Percentiles rank a stretch among this genome's conserved stretches.
phyloP scores from a whole-genome alignment of 2,113 vertebrate species.

The Sphyrna mokarran region DNA sequence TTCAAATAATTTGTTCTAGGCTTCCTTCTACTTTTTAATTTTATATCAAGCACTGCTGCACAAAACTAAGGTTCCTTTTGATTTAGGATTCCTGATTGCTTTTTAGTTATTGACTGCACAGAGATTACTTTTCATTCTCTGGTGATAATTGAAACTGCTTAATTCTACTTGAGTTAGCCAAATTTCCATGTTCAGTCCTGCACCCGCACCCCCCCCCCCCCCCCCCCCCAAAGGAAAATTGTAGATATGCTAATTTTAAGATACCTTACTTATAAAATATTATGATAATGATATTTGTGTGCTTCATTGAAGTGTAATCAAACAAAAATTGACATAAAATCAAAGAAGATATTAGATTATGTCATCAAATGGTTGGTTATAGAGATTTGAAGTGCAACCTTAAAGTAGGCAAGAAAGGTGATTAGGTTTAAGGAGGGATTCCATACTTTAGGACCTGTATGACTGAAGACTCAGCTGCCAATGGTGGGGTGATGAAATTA shows the following conservation, averaged over 20 bases:
- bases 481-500: too few species aligned
- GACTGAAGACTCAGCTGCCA: too few species aligned
- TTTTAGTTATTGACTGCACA: not conserved
- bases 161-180: not conserved
- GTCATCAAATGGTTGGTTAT: not conserved
- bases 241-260: not conserved
- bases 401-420: not conserved
- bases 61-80: not conserved
- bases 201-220: too few species aligned
- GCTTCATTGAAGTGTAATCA: not conserved
- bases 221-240: not conserved
- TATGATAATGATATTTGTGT: not conserved
- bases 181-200: too few species aligned
- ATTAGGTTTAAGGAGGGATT: not conserved
- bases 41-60: not conserved
- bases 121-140: not conserved
- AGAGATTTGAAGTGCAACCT: not conserved
- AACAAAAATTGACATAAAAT: not conserved
- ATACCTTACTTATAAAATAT: not conserved
- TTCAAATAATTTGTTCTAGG: not conserved
- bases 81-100: not conserved
- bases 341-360: not conserved
- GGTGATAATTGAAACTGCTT: not conserved
- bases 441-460: too few species aligned
- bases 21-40: not conserved